These are phyloP conservation scores for Tortricodes alternella DNA, from an alignment of 2,888 invertebrate species.

Conservation along the genomic window DNA sequence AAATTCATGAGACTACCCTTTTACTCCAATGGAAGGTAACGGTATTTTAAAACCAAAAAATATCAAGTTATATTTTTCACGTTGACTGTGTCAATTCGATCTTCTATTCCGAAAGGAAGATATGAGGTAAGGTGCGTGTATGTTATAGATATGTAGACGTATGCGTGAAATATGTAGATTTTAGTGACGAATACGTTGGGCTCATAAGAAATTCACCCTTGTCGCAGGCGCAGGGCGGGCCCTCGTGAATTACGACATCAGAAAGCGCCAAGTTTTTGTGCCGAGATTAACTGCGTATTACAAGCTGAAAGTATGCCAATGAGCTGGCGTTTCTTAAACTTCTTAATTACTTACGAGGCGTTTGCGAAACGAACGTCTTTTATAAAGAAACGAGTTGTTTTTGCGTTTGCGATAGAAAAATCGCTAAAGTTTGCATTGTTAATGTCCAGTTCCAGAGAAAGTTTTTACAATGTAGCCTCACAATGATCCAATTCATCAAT, in stretches of 20 bases:
- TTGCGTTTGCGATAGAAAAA: conserved; percentile 50
- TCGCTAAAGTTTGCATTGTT: conserved; percentile 47
- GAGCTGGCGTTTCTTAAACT: conserved; percentile 67
- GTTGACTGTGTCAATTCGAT: conserved; percentile 44
- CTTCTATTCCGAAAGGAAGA: conserved; percentile 41
- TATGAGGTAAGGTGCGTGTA: conserved; percentile 39
- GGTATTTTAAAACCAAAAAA: conserved; percentile 37
- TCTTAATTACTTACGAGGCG: conserved; percentile 70
- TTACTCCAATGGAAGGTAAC: not conserved
- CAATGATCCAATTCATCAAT: not conserved
- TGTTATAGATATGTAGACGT: conserved; percentile 42
- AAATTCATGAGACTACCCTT: conserved; percentile 46
- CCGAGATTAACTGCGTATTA: conserved; percentile 75
- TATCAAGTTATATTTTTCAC: conserved; percentile 42
- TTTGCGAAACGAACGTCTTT: conserved; percentile 55
- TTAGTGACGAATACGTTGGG: conserved; percentile 63
- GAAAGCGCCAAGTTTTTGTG: conserved; percentile 68
- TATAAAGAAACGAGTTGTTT: conserved; percentile 54
- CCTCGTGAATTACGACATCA: conserved; percentile 71
- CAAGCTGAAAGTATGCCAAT: conserved; percentile 74
- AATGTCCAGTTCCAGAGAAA: conserved; percentile 12
- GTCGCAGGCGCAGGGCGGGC: conserved; percentile 60
- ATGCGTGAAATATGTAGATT: conserved; percentile 51
- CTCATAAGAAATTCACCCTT: conserved; percentile 74
- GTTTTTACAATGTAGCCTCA: conserved; percentile 2